phyloP scores from a whole-genome alignment of 2,888 invertebrate species.

The Aricia artaxerxes region DNA sequence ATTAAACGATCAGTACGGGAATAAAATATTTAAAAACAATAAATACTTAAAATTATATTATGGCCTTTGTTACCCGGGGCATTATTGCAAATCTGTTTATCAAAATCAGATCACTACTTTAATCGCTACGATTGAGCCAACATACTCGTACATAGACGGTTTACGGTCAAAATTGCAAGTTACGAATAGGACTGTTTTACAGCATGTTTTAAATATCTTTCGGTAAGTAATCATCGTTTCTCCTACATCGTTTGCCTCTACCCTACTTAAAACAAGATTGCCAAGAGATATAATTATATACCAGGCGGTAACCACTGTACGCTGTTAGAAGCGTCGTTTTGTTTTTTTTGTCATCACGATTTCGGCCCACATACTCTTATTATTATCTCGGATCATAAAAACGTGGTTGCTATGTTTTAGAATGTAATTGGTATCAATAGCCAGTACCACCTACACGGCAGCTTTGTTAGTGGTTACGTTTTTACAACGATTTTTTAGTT shows the following conservation, averaged over 20 bases:
- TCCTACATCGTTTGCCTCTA: no score
- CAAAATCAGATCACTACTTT: no score
- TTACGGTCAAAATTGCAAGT: no score
- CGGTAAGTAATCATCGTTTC: no score
- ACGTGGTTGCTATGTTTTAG: constrained; percentile 60
- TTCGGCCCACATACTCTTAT: constrained; percentile 64
- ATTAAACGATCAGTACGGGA: constrained; percentile 46
- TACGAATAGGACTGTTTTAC: no score
- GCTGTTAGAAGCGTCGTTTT: constrained; percentile 44
- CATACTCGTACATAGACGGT: no score
- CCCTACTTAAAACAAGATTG: background rate
- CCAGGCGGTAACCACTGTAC: background rate
- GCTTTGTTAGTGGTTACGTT: constrained; percentile 57
- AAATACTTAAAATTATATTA: background rate
- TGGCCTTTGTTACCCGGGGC: no score
- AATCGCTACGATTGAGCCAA: no score
- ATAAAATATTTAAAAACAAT: background rate
- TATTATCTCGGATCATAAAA: constrained; percentile 67
- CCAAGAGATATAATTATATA: background rate
- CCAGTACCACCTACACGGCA: constrained; percentile 66
- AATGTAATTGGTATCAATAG: constrained; percentile 71
- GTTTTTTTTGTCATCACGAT: constrained; percentile 42
- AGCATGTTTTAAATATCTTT: no score
- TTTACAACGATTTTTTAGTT: background rate
- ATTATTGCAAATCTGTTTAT: no score